These are phyloP conservation scores for Drosophila tanythrix DNA, from an alignment of 2,888 invertebrate species.

Conservation along the genomic window DNA sequence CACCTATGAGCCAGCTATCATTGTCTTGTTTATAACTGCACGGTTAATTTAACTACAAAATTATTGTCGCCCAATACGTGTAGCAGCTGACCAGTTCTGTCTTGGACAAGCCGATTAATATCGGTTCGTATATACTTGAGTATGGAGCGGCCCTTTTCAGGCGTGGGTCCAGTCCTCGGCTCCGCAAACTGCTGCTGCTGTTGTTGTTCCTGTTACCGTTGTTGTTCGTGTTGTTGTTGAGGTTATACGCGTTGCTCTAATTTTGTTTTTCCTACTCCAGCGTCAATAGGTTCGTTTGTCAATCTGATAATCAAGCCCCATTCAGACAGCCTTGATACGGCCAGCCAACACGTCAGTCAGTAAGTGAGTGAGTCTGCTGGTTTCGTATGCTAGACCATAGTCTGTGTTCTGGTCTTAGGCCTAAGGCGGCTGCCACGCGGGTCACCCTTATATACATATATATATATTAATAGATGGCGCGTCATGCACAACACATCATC, in stretches of 20 bases:
- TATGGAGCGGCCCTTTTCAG: neutral
- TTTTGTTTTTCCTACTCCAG: constrained; percentile 39
- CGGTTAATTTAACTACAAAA: neutral
- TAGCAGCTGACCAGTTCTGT: neutral
- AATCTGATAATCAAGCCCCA: constrained; percentile 54
- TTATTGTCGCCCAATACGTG: neutral
- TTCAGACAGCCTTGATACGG: neutral
- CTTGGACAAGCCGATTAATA: neutral
- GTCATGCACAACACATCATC: constrained; percentile 80
- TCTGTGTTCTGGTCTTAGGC: constrained; percentile 9
- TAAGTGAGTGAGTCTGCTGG: constrained; percentile 22
- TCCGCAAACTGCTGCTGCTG: neutral
- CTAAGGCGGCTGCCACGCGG: neutral
- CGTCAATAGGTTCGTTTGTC: constrained; percentile 64
- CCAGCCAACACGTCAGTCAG: constrained; percentile 31
- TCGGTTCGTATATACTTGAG: neutral
- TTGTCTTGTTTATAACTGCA: neutral
- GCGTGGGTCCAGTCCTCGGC: neutral
- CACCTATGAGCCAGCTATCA: neutral
- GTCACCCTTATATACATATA: neutral
- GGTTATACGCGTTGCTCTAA: constrained; percentile 22
- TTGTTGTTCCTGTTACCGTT: neutral
- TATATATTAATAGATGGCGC: constrained; percentile 51
- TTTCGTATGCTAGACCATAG: constrained; percentile 11
- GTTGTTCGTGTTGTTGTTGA: constrained; percentile 25